phyloP scores from a whole-genome alignment of 2,888 invertebrate species.

The Hypercompe scribonia region DNA sequence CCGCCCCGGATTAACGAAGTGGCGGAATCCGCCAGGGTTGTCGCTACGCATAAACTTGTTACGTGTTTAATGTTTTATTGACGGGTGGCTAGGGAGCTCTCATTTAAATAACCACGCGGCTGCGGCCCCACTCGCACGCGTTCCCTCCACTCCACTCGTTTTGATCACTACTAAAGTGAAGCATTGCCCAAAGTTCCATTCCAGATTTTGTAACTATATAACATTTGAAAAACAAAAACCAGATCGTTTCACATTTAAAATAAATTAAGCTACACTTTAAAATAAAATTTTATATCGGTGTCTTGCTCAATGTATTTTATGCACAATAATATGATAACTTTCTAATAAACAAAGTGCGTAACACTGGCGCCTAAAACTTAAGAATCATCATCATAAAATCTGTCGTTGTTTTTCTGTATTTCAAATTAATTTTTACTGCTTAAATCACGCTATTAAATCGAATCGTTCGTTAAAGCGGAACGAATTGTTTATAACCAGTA shows the following conservation, averaged over 20 bases:
- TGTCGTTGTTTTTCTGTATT: constrained; percentile 52
- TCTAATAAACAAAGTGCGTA: constrained; percentile 34
- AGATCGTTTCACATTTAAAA: background rate
- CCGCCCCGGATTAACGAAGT: constrained; percentile 87
- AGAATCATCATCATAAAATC: constrained; percentile 59
- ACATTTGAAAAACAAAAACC: background rate
- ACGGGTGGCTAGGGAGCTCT: constrained; percentile 84
- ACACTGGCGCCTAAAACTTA: constrained; percentile 42
- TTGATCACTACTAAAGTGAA: constrained; percentile 34
- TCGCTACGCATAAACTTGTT: constrained; percentile 86
- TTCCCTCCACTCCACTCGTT: constrained; percentile 30
- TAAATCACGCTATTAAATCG: constrained; percentile 68
- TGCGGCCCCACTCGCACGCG: constrained; percentile 47
- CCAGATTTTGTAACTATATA: background rate
- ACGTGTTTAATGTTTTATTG: constrained; percentile 87
- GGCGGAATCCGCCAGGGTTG: constrained; percentile 87
- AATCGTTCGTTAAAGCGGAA: constrained; percentile 76
- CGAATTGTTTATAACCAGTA: constrained; percentile 80
- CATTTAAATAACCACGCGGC: constrained; percentile 80
- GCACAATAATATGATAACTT: background rate
- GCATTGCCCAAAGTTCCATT: constrained; percentile 24
- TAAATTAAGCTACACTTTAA: background rate
- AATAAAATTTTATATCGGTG: background rate
- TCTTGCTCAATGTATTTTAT: background rate
- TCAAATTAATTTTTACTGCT: constrained; percentile 74